A percentile compares a stretch with the other conserved stretches of the same genome.
Conservation (phyloP, 2,797 vertebrate species). For the Melanogrammus aeglefinus region DNA sequence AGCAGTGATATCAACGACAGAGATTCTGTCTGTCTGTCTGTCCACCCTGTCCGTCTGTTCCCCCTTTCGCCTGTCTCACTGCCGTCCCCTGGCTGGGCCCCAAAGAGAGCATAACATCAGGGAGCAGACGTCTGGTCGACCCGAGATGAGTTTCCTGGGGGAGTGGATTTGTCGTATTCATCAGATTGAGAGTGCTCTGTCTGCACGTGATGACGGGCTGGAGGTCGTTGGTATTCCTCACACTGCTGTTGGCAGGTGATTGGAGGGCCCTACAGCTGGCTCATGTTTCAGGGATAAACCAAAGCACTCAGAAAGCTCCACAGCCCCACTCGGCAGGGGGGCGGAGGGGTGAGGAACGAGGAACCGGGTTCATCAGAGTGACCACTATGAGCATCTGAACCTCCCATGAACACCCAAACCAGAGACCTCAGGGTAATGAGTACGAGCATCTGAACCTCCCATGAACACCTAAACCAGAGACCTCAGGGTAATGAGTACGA, state of each 20-base stretch:
- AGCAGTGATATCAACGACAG: neutral
- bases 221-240: slow-evolving; percentile 10
- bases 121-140: slow-evolving; percentile 39
- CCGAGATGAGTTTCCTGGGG: too few species aligned
- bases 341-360: slow-evolving; percentile 52
- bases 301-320: slow-evolving; percentile 36
- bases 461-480: too few species aligned
- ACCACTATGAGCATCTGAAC: slow-evolving; percentile 17
- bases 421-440: slow-evolving; percentile 5
- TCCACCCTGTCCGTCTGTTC: too few species aligned
- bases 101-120: slow-evolving; percentile 52
- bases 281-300: slow-evolving; percentile 33
- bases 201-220: slow-evolving; percentile 6
- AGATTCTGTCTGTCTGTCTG: too few species aligned
- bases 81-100: too few species aligned
- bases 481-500: too few species aligned
- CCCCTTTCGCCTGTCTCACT: too few species aligned
- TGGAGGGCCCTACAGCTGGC: slow-evolving; percentile 28
- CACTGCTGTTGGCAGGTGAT: slow-evolving; percentile 26
- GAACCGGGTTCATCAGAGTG: slow-evolving; percentile 10
- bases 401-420: slow-evolving; percentile 43
- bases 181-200: slow-evolving; percentile 39
- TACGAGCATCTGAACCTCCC: too few species aligned
- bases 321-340: slow-evolving; percentile 48
- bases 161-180: slow-evolving; percentile 29